Conservation (phyloP, 2,797 vertebrate species). For the Gymnodraco acuticeps region DNA sequence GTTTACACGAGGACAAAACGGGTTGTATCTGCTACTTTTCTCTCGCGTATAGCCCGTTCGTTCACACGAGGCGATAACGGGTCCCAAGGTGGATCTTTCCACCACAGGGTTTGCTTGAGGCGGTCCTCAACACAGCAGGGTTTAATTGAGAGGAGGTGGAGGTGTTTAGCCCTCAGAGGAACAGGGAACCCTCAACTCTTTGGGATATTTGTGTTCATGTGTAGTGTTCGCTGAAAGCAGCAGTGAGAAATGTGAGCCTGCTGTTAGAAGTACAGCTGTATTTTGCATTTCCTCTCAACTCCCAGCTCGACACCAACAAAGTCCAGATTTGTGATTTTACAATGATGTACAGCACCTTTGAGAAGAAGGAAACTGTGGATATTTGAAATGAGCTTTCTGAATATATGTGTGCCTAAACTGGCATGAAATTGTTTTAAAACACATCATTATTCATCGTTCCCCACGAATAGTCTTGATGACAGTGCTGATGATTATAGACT, state of each 20-base stretch:
- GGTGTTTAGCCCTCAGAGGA: neutral
- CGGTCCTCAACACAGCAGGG: neutral
- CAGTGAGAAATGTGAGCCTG: conserved; percentile 36
- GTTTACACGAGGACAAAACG: no score
- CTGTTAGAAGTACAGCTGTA: conserved; percentile 66
- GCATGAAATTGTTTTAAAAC: conserved; percentile 5
- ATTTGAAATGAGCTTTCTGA: conserved; percentile 24
- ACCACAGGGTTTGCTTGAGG: neutral
- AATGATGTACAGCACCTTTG: conserved; percentile 60
- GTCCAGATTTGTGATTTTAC: conserved; percentile 57
- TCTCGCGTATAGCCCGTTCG: no score
- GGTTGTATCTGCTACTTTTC: no score
- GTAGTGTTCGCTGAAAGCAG: conserved; percentile 34
- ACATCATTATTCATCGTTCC: neutral
- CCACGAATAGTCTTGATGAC: conserved; percentile 13
- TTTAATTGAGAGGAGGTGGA: conserved; percentile 12
- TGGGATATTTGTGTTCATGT: conserved; percentile 29
- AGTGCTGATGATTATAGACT: neutral
- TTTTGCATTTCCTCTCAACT: conserved; percentile 77
- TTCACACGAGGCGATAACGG: no score
- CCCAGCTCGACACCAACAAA: conserved; percentile 51
- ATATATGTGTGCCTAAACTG: conserved; percentile 4
- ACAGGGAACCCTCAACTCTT: neutral
- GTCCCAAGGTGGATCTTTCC: no score
- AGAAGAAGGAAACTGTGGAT: conserved; percentile 36